Percentiles rank a stretch among this genome's conserved stretches.
Evolutionary conservation across 2,797 vertebrate species (phyloP).

Genomic region (Acipenser ruthenus): DNA sequence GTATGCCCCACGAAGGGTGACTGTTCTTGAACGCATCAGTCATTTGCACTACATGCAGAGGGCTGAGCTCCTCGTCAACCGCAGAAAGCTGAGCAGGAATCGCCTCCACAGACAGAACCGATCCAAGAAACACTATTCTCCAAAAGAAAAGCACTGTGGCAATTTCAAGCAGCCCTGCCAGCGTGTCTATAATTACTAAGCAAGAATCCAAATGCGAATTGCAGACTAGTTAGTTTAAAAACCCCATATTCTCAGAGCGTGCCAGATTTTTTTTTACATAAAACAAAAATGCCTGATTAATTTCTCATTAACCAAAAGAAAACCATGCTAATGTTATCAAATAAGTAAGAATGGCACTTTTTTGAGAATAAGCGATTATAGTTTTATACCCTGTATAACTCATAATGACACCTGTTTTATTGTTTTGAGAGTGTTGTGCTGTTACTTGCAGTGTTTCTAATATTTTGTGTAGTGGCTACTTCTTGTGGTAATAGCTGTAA

Average conservation of each 20-base stretch:
- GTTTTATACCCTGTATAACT: too few relatives aligned
- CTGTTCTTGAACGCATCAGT: conserved; percentile 33
- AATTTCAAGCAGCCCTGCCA: conserved; percentile 59
- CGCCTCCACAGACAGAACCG: conserved; percentile 58
- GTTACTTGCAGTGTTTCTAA: too few relatives aligned
- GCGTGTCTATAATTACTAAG: conserved; percentile 57
- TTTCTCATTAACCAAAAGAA: background rate
- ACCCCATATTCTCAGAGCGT: background rate
- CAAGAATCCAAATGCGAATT: too few relatives aligned
- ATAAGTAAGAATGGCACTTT: too few relatives aligned
- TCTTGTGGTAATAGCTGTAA: too few relatives aligned
- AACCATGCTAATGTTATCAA: background rate
- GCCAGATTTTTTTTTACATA: background rate
- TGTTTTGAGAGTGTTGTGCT: too few relatives aligned
- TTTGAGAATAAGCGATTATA: too few relatives aligned
- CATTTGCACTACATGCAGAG: conserved; percentile 38
- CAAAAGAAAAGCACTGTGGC: conserved; percentile 38
- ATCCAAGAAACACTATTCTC: conserved; percentile 39
- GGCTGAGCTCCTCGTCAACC: conserved; percentile 35
- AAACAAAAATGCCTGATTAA: background rate
- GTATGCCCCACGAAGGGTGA: conserved; percentile 49
- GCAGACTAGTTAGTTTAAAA: background rate
- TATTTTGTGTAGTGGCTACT: too few relatives aligned
- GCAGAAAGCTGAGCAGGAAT: conserved; percentile 46
- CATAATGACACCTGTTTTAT: too few relatives aligned